Conservation (phyloP, 64 coral and sea anemone genomes). For the Astreopora myriophthalma region DNA sequence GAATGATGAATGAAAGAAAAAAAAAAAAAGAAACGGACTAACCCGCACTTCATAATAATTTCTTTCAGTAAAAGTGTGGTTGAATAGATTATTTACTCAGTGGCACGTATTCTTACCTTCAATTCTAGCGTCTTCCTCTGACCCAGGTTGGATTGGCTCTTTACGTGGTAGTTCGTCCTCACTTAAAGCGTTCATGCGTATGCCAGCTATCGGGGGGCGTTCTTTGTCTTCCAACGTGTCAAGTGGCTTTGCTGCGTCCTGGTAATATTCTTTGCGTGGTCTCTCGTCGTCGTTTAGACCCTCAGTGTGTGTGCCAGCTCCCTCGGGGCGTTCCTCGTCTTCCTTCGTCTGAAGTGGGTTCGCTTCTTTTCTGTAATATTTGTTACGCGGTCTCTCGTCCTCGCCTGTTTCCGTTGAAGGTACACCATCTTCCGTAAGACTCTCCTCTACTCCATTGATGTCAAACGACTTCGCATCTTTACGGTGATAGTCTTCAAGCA, state of each 20-base stretch:
- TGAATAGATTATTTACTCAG: no score
- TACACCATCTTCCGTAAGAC: not conserved
- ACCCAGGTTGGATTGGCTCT: not conserved
- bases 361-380: not conserved
- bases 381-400: not conserved
- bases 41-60: no score
- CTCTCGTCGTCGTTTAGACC: no score
- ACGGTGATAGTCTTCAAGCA: not conserved
- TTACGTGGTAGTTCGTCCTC: no score
- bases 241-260: not conserved
- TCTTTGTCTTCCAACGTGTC: not conserved
- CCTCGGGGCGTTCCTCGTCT: not conserved
- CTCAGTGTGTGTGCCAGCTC: not conserved
- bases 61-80: no score
- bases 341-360: not conserved
- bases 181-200: no score
- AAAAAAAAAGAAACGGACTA: no score
- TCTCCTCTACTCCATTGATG: not conserved
- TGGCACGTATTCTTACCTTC: no score
- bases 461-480: not conserved
- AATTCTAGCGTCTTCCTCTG: no score
- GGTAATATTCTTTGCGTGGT: not conserved
- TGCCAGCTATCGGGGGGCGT: not conserved
- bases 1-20: no score
- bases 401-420: no score